phyloP scores from a whole-genome alignment of 2,888 invertebrate genomes.

The Epistrophe eligans region DNA sequence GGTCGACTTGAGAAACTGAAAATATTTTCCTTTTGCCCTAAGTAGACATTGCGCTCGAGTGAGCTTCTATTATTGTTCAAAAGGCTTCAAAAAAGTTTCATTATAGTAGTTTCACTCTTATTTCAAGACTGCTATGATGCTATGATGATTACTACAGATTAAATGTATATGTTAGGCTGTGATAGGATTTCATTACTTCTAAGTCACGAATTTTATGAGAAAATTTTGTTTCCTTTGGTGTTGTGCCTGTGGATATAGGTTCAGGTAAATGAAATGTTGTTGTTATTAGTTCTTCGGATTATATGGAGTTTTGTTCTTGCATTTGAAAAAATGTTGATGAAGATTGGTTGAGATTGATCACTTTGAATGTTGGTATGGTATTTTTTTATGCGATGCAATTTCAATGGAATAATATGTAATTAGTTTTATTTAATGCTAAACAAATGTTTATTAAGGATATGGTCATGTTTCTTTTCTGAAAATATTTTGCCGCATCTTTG shows the following conservation, averaged over 20 bases:
- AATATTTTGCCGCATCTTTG: too few species aligned
- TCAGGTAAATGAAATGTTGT: constrained; percentile 28
- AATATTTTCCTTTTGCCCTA: constrained; percentile 48
- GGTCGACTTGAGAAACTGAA: constrained; percentile 54
- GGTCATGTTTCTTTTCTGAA: too few species aligned
- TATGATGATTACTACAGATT: constrained; percentile 17
- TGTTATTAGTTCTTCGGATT: constrained; percentile 6
- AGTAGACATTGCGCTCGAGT: constrained; percentile 46
- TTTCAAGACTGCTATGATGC: constrained; percentile 6
- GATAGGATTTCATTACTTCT: constrained; percentile 66
- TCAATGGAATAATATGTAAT: too few species aligned
- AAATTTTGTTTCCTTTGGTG: constrained; percentile 47
- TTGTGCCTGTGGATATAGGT: constrained; percentile 12
- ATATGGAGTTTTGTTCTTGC: constrained; percentile 11
- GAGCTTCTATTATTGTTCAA: constrained; percentile 27
- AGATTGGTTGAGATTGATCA: constrained; percentile 10
- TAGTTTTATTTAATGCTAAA: too few species aligned
- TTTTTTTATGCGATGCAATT: background rate
- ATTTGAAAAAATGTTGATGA: constrained; percentile 9
- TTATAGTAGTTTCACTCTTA: constrained; percentile 69
- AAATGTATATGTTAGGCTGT: constrained; percentile 26
- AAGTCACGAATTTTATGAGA: constrained; percentile 69
- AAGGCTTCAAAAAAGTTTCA: constrained; percentile 53
- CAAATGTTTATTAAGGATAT: too few species aligned
- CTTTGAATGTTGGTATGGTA: background rate